Evolutionary conservation across 2,888 invertebrate species (phyloP).

Genomic region (Callosobruchus maculatus): DNA sequence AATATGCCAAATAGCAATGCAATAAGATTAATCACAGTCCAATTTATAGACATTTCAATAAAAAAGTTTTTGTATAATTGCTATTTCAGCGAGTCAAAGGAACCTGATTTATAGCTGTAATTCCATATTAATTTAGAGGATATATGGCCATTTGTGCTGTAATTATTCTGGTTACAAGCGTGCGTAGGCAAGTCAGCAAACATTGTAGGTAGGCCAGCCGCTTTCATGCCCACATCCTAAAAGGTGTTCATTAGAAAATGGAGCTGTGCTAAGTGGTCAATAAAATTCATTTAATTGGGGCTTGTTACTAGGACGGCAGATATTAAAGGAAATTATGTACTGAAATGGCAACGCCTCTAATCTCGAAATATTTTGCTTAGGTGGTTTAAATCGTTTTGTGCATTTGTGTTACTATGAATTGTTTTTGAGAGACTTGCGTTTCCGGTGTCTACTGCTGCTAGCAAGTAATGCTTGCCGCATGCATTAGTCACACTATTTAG

Average conservation of each 20-base stretch:
- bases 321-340: not conserved
- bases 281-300: not conserved
- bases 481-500: too few relatives aligned
- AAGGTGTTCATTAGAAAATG: not conserved
- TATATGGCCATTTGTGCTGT: not conserved
- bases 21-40: not conserved
- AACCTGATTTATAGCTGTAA: not conserved
- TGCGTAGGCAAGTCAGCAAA: not conserved
- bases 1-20: not conserved
- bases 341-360: not conserved
- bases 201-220: not conserved
- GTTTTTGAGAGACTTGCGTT: too few relatives aligned
- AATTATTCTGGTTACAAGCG: not conserved
- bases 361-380: not conserved
- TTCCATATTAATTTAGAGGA: not conserved
- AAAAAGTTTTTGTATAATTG: not conserved
- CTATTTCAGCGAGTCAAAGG: not conserved
- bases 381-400: too few relatives aligned
- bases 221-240: not conserved
- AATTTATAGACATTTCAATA: not conserved
- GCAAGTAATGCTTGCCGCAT: too few relatives aligned
- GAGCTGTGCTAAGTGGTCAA: not conserved
- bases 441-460: too few relatives aligned
- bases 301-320: not conserved
- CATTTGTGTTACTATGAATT: too few relatives aligned